phyloP scores from a whole-genome alignment of 1,140 invertebrate species.

The Macrobrachium rosenbergii region DNA sequence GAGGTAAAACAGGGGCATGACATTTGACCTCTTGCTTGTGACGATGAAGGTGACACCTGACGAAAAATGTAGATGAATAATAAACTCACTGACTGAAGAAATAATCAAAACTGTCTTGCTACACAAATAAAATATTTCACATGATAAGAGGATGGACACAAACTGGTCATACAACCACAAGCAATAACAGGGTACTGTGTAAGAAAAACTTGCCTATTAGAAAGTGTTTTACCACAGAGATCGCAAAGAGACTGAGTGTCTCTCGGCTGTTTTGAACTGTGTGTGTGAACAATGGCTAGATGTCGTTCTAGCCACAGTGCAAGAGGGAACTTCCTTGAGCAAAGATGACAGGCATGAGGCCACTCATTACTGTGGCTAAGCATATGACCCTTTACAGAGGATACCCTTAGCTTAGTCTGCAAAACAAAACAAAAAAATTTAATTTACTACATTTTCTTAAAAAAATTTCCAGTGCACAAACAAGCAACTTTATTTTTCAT shows the following conservation, averaged over 20 bases:
- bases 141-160: neutral
- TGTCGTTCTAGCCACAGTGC: conserved; percentile 39
- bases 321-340: conserved; percentile 47
- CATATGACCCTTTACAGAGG: conserved; percentile 56
- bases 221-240: conserved; percentile 46
- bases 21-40: conserved; percentile 44
- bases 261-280: neutral
- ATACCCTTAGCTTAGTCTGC: conserved; percentile 36
- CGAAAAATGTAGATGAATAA: neutral
- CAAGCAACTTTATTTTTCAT: neutral
- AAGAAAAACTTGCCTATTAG: conserved; percentile 36
- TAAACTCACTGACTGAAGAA: no score
- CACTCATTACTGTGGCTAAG: conserved; percentile 55
- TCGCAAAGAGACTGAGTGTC: conserved; percentile 38
- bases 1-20: conserved; percentile 7
- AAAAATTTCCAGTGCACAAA: neutral
- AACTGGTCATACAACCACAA: neutral
- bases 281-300: conserved; percentile 33
- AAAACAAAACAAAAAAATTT: neutral
- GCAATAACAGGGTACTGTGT: neutral
- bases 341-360: conserved; percentile 48
- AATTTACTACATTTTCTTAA: neutral
- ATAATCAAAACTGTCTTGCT: neutral
- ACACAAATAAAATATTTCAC: neutral
- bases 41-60: conserved; percentile 45